Evolutionary conservation across 2,797 vertebrate species (phyloP).

Genomic region (Florisuga fusca): DNA sequence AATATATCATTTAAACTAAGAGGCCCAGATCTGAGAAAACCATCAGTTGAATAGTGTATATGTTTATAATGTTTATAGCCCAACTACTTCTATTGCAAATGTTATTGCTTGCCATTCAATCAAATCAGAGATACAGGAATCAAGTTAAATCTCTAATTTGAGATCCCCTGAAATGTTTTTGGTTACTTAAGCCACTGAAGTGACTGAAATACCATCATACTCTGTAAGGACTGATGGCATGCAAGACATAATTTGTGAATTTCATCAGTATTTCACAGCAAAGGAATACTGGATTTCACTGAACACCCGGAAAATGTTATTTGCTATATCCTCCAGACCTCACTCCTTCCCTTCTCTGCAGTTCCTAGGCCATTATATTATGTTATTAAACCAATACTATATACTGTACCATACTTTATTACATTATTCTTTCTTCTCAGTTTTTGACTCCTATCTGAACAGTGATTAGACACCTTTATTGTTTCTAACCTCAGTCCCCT

Average conservation of each 20-base stretch:
- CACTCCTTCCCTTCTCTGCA: neutral
- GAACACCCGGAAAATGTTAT: neutral
- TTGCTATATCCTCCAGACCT: neutral
- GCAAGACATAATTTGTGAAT: neutral
- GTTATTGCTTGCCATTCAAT: neutral
- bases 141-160: neutral
- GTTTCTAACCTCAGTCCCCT: neutral
- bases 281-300: neutral
- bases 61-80: neutral
- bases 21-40: neutral
- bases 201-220: neutral
- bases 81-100: neutral
- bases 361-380: neutral
- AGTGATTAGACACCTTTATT: neutral
- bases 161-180: neutral
- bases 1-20: neutral
- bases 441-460: neutral
- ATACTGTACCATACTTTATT: neutral
- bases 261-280: neutral
- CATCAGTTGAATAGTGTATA: neutral
- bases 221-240: neutral
- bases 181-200: neutral
- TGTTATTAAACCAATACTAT: neutral
- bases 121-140: neutral
- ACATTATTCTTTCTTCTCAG: neutral